phyloP scores from a whole-genome alignment of 2,113 vertebrate genomes.

The Bombycilla garrulus region DNA sequence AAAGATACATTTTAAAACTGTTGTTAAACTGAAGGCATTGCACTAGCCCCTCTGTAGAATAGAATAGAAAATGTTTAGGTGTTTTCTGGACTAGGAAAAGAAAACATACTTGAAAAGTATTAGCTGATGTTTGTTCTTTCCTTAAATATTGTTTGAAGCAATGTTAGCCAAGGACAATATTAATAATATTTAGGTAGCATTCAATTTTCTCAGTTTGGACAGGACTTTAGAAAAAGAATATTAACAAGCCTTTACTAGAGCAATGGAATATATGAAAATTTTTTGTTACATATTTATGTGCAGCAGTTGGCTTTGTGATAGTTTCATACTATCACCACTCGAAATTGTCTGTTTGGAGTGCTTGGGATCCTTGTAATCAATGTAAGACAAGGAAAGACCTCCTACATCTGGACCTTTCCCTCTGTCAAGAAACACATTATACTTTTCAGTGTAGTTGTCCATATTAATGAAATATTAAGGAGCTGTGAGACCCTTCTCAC shows the following conservation, averaged over 20 bases:
- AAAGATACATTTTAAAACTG: not conserved
- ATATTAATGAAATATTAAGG: not conserved
- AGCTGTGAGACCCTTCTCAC: not conserved
- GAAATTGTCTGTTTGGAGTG: not conserved
- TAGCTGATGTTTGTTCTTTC: not conserved
- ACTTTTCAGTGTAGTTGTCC: not conserved
- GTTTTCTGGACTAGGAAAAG: not conserved
- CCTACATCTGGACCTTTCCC: not conserved
- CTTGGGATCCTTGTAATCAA: not conserved
- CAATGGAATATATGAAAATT: not conserved
- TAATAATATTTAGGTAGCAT: not conserved
- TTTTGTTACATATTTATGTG: not conserved
- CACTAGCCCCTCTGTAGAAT: not conserved
- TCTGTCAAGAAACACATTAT: not conserved
- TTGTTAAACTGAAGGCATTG: not conserved
- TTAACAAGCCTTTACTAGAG: not conserved
- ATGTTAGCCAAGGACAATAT: not conserved
- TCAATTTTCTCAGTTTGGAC: not conserved
- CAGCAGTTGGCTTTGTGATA: not conserved
- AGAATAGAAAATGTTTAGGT: not conserved
- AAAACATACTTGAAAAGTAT: not conserved
- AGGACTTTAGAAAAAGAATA: not conserved
- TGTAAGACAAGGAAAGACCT: not conserved
- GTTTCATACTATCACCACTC: not conserved
- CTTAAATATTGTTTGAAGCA: not conserved